A percentile compares a stretch with the other conserved stretches of the same genome.
Evolutionary conservation across 1,140 invertebrate genomes (phyloP).

Genomic region (Neuroterus valhalla): DNA sequence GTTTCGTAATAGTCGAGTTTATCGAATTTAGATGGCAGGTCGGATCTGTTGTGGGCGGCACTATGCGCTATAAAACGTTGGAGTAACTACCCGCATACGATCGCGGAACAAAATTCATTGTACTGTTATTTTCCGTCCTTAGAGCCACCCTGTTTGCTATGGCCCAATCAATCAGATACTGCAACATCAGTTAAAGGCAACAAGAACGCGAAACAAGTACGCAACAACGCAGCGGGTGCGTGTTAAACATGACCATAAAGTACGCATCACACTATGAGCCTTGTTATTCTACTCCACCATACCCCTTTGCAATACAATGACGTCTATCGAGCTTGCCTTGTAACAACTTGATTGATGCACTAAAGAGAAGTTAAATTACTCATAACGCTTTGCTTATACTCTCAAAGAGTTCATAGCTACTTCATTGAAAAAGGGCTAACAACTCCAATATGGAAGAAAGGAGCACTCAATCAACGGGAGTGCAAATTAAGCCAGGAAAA

Average conservation of each 20-base stretch:
- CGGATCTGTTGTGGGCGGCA: conserved; percentile 33
- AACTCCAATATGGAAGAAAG: too few species aligned
- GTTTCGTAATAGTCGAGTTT: conserved; percentile 35
- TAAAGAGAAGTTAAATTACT: too few species aligned
- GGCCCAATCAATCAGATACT: conserved; percentile 58
- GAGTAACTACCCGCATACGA: conserved; percentile 34
- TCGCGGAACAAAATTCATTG: conserved; percentile 35
- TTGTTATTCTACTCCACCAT: too few species aligned
- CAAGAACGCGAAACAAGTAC: conserved; percentile 64
- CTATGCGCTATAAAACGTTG: background rate
- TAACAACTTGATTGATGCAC: too few species aligned
- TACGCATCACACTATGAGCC: conserved; percentile 58
- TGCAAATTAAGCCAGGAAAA: too few species aligned
- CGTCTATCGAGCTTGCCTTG: too few species aligned
- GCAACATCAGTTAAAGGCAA: conserved; percentile 67
- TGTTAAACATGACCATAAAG: conserved; percentile 70
- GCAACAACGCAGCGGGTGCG: conserved; percentile 58
- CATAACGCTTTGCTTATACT: too few species aligned
- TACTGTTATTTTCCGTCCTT: conserved; percentile 43
- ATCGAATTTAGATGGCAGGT: conserved; percentile 32
- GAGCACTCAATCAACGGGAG: too few species aligned
- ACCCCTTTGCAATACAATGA: too few species aligned
- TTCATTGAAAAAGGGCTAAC: too few species aligned
- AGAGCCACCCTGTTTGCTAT: conserved; percentile 38
- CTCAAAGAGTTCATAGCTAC: too few species aligned